These are phyloP conservation scores for Panthera uncia DNA, from an alignment of 2,113 vertebrate genomes.

Conservation along the genomic window DNA sequence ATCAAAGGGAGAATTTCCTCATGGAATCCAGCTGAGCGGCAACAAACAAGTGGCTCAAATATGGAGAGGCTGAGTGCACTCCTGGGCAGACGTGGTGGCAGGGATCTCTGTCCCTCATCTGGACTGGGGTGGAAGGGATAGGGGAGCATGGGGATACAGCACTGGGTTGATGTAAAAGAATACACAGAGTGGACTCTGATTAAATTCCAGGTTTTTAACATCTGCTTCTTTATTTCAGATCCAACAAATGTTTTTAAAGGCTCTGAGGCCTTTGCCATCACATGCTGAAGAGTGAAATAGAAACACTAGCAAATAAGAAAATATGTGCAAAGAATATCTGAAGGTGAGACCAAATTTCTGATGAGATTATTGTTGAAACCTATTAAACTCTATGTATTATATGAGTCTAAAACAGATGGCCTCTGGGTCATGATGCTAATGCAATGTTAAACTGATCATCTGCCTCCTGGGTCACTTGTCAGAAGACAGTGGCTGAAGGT, in stretches of 20 bases:
- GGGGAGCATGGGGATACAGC: background rate
- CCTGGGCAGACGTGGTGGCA: fast-evolving
- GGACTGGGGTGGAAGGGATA: fast-evolving
- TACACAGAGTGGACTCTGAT: background rate
- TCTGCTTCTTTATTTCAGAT: background rate
- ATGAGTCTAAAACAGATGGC: background rate
- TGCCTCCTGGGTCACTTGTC: background rate
- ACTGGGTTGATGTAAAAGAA: background rate
- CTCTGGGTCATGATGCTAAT: background rate
- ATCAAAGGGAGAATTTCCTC: background rate
- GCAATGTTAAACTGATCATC: background rate
- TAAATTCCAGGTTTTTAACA: background rate
- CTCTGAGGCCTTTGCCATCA: background rate
- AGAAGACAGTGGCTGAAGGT: background rate
- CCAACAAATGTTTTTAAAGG: background rate
- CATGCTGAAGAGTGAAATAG: background rate
- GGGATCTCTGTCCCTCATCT: background rate
- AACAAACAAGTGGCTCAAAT: fast-evolving
- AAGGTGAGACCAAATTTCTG: background rate
- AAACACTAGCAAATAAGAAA: background rate
- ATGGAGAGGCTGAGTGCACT: background rate
- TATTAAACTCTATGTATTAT: background rate
- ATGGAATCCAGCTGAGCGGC: background rate
- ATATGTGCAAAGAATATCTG: background rate
- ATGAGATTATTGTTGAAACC: background rate